Evolutionary conservation across 2,888 invertebrate genomes (phyloP), one percentile per base, ranked within the genome.

Genomic region (Quadriops clusia): DNA sequence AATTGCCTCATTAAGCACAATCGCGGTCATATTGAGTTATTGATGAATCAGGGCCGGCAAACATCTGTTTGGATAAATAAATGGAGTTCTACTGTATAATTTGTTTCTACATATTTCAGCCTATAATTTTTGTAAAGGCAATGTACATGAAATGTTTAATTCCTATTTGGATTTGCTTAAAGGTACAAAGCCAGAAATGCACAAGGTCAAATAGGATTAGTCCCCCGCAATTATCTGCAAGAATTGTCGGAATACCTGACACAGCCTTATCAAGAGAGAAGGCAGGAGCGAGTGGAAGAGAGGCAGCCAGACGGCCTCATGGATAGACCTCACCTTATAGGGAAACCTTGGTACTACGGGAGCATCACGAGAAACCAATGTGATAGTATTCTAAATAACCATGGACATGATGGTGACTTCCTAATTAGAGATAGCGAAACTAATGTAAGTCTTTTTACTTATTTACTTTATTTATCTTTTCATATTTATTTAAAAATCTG

Each of bases 371-470:
- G 98, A 52, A 84, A 85, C 49, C 91, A 95, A 64, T 95, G 95
- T 70, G 97, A 98, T 67, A 79, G 81, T 50, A 72, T 97, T 59
- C 76, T 98, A 57, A 90, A 89, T 67, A 84, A 87, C 58, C 84
- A 86, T 60, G 98, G 93, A 10, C 84, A 86, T 56, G 91, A 97
- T 64, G 98, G 98, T 7, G 97, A 98, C 67, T 99, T 93, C 70
- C 79, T 99, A 55, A 93, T 99, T 53, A 70, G 98, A 48, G 97
- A 97, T 67, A 94, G 93, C 58, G 98, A 98, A 73, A 95, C 97
- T 50, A 97, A 95, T 67, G 97, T 95, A 63, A 80, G 84, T 22
- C 17, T 36, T 24, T 10, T 4, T n/a, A n/a, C n/a, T n/a, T n/a
- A n/a, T n/a, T n/a, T n/a, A n/a, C n/a, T n/a, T n/a, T n/a, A n/a